Percentiles rank a stretch among this genome's conserved stretches.
These are phyloP conservation scores for Diplazon laetatorius DNA, from an alignment of 2,888 invertebrate species.

Conservation along the genomic window DNA sequence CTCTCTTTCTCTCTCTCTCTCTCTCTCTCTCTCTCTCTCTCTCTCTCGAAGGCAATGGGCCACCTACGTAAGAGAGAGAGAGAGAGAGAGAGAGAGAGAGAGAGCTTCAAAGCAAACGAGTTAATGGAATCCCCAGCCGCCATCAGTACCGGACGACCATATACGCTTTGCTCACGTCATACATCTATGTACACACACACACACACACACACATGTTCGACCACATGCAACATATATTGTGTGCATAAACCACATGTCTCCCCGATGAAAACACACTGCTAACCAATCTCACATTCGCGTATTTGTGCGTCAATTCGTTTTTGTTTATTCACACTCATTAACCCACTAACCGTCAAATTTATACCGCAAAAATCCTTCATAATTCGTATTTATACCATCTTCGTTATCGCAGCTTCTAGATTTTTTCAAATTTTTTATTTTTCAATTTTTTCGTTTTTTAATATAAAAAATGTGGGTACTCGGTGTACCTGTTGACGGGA, in stretches of 20 bases:
- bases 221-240: constrained; percentile 8
- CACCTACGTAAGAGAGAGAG: constrained; percentile 31
- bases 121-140: constrained; percentile 49
- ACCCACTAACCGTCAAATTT: not conserved
- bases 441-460: too few relatives aligned
- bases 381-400: not conserved
- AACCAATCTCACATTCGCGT: not conserved
- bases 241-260: constrained; percentile 2
- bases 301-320: not conserved
- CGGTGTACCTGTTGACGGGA: too few relatives aligned
- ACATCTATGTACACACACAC: too few relatives aligned
- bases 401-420: too few relatives aligned
- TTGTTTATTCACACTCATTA: constrained; percentile 1
- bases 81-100: too few relatives aligned
- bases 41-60: constrained; percentile 9
- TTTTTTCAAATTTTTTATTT: too few relatives aligned
- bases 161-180: not conserved
- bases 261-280: not conserved
- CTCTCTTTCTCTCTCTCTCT: not conserved
- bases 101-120: constrained; percentile 51
- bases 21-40: not conserved
- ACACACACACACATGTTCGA: too few relatives aligned
- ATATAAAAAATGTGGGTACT: too few relatives aligned
- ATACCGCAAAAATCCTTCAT: not conserved
- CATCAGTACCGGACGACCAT: constrained; percentile 3